Conservation (phyloP, 2,113 vertebrate genomes). For the Orientallactaga bullata region DNA sequence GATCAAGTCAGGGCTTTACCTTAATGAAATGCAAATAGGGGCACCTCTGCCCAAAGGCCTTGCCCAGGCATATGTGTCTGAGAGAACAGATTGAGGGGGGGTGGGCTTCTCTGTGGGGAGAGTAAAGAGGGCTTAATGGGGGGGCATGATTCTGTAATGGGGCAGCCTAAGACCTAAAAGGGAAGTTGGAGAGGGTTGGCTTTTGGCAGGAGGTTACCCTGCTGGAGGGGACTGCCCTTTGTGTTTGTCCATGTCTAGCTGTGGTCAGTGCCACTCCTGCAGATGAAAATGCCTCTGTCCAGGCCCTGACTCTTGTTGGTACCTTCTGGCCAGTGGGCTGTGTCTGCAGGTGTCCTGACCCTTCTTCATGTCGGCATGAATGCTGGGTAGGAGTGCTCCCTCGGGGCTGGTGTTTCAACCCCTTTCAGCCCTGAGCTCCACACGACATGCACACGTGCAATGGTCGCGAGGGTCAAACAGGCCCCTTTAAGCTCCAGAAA, state of each 20-base stretch:
- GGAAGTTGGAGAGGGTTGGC: not conserved
- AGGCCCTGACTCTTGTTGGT: not conserved
- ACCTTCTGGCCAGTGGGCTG: not conserved
- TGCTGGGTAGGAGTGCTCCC: accelerated
- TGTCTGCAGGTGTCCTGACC: not conserved
- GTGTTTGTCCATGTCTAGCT: not conserved
- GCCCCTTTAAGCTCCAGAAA: not conserved
- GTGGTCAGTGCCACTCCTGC: not conserved
- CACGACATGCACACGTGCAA: accelerated
- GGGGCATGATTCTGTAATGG: accelerated
- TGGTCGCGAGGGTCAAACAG: not conserved
- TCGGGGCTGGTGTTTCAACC: not conserved
- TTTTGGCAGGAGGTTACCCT: accelerated
- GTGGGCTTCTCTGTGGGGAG: not conserved
- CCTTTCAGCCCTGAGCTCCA: not conserved
- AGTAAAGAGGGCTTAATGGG: not conserved
- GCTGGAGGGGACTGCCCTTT: accelerated
- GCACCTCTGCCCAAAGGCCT: accelerated
- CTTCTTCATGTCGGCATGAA: not conserved
- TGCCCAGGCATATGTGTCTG: not conserved
- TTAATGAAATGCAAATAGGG: not conserved
- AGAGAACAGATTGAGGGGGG: accelerated
- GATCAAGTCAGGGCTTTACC: not conserved
- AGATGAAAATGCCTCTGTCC: not conserved
- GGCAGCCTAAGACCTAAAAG: not conserved